Conservation (phyloP, 92 coral and sea anemone species). For the Parazoanthus atlanticus region DNA sequence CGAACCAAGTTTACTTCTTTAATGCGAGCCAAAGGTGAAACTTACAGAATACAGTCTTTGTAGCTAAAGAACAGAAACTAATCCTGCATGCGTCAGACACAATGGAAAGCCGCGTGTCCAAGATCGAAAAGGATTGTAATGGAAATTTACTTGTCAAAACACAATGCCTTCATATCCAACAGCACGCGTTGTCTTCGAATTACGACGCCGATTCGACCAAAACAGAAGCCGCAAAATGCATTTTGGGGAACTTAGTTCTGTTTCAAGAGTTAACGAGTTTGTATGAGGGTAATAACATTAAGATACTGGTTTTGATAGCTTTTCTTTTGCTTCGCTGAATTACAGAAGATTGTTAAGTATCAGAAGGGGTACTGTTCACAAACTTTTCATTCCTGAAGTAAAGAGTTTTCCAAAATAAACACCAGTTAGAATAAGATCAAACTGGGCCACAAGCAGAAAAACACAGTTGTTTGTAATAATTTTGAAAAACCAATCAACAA, state of each 20-base stretch:
- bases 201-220: constrained; percentile 41
- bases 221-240: constrained; percentile 42
- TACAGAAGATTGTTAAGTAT: constrained; percentile 7
- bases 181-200: constrained; percentile 58
- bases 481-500: constrained; percentile 32
- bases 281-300: constrained; percentile 20
- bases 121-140: constrained; percentile 67
- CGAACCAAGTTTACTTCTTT: background rate
- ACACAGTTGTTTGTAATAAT: constrained; percentile 31
- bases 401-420: constrained; percentile 33
- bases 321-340: constrained; percentile 14
- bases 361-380: constrained; percentile 26
- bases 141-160: constrained; percentile 66
- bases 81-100: constrained; percentile 76
- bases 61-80: constrained; percentile 28
- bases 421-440: constrained; percentile 6
- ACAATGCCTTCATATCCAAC: constrained; percentile 56
- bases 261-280: constrained; percentile 30
- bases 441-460: constrained; percentile 37
- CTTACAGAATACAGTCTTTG: constrained; percentile 31
- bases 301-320: constrained; percentile 41
- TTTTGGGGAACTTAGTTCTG: constrained; percentile 28
- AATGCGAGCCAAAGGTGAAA: constrained; percentile 30
- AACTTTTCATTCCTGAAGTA: constrained; percentile 34
- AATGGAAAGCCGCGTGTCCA: constrained; percentile 67